Conservation (phyloP, 2,888 invertebrate species). For the Thyatira batis region DNA sequence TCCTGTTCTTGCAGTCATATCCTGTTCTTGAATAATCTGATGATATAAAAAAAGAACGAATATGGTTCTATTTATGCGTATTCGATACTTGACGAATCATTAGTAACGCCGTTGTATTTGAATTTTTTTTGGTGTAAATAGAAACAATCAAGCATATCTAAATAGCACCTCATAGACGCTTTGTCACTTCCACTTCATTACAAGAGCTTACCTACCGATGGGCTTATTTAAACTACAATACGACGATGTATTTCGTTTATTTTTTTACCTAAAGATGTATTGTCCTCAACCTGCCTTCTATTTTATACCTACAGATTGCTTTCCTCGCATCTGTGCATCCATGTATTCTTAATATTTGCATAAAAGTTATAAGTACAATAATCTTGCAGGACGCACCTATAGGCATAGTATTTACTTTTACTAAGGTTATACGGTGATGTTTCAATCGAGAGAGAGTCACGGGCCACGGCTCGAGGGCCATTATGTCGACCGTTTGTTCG, state of each 20-base stretch:
- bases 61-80: too few relatives aligned
- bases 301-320: neutral
- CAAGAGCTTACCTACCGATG: neutral
- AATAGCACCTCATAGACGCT: too few relatives aligned
- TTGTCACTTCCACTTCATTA: neutral
- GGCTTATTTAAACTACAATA: neutral
- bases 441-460: neutral
- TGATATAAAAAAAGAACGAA: neutral
- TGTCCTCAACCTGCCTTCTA: neutral
- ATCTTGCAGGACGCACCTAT: neutral
- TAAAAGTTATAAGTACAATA: neutral
- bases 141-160: too few relatives aligned
- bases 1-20: neutral
- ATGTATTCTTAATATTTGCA: neutral
- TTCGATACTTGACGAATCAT: too few relatives aligned
- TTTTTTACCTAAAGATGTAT: too few relatives aligned
- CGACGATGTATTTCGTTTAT: neutral
- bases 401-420: too few relatives aligned
- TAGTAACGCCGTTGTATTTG: too few relatives aligned
- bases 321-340: too few relatives aligned
- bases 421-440: neutral
- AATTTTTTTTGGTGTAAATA: too few relatives aligned
- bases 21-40: neutral
- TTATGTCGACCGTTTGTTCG: slow-evolving; percentile 4
- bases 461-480: neutral